Conservation (phyloP, 2,888 invertebrate species). For the Rosalia funebris region DNA sequence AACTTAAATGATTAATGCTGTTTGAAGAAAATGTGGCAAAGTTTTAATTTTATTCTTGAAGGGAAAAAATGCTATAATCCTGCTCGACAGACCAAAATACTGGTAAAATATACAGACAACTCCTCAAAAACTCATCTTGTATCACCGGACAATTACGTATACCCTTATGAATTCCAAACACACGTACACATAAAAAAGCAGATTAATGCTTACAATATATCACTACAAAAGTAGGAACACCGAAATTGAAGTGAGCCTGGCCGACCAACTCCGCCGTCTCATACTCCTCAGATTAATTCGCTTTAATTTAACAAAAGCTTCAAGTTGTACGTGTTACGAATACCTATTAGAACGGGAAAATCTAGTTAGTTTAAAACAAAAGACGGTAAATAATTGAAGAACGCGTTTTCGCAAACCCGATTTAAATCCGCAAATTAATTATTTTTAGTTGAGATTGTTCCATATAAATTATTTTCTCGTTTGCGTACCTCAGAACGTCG, state of each 20-base stretch:
- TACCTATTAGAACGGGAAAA: constrained; percentile 51
- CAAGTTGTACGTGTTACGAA: constrained; percentile 56
- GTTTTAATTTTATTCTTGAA: too few relatives aligned
- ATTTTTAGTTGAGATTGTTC: constrained; percentile 52
- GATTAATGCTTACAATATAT: constrained; percentile 46
- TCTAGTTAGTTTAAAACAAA: constrained; percentile 59
- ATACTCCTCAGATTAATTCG: constrained; percentile 55
- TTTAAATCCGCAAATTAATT: constrained; percentile 56
- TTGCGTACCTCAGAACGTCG: constrained; percentile 30
- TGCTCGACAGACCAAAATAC: too few relatives aligned
- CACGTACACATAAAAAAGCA: constrained; percentile 33
- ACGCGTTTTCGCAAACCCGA: constrained; percentile 52
- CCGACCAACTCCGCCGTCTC: constrained; percentile 41
- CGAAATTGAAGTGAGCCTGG: constrained; percentile 47
- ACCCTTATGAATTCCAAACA: too few relatives aligned
- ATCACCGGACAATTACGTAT: too few relatives aligned
- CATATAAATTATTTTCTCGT: constrained; percentile 50
- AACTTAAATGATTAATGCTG: too few relatives aligned
- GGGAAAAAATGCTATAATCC: too few relatives aligned
- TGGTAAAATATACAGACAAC: too few relatives aligned
- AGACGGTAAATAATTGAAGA: constrained; percentile 60
- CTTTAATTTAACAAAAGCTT: constrained; percentile 57
- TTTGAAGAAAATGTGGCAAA: too few relatives aligned
- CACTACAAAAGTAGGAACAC: constrained; percentile 46
- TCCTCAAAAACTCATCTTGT: too few relatives aligned